These are phyloP conservation scores for Drosophila carrolli DNA, from an alignment of 1,140 invertebrate species.

Conservation along the genomic window DNA sequence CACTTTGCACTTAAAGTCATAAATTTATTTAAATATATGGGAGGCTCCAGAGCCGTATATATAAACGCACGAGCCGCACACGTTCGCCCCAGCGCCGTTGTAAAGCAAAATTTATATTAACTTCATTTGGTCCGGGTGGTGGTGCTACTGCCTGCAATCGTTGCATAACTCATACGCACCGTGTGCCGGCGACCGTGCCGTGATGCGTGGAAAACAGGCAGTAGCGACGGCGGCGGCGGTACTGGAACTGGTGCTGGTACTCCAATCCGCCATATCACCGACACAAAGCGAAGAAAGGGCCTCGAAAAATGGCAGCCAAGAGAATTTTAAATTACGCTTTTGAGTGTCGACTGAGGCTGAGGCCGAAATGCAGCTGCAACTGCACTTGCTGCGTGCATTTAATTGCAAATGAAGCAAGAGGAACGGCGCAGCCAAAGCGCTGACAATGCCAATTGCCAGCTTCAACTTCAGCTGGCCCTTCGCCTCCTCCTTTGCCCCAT, in stretches of 20 bases:
- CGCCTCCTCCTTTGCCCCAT: neutral
- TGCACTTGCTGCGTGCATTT: constrained; percentile 66
- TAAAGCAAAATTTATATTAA: constrained; percentile 82
- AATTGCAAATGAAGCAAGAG: constrained; percentile 79
- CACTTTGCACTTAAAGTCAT: constrained; percentile 82
- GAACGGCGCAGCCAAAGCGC: constrained; percentile 45
- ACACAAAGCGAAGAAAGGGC: constrained; percentile 65
- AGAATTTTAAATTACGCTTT: constrained; percentile 83
- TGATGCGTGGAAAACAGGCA: constrained; percentile 22
- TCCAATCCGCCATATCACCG: constrained; percentile 63
- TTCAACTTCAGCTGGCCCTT: constrained; percentile 24
- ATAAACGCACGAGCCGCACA: constrained; percentile 20
- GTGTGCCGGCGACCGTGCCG: constrained; percentile 57
- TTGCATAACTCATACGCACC: constrained; percentile 81
- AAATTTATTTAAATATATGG: constrained; percentile 81
- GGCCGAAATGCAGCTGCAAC: constrained; percentile 68
- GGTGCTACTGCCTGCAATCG: constrained; percentile 37
- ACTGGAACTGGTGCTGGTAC: neutral
- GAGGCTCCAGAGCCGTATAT: constrained; percentile 18
- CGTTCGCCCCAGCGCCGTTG: constrained; percentile 34
- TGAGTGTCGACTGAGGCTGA: constrained; percentile 64
- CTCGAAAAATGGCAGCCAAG: constrained; percentile 76
- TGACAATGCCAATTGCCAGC: constrained; percentile 67
- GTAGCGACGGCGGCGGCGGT: neutral
- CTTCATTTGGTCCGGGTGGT: constrained; percentile 61